Evolutionary conservation across 2,888 invertebrate genomes (phyloP).

Genomic region (Eupelmus urozonus): DNA sequence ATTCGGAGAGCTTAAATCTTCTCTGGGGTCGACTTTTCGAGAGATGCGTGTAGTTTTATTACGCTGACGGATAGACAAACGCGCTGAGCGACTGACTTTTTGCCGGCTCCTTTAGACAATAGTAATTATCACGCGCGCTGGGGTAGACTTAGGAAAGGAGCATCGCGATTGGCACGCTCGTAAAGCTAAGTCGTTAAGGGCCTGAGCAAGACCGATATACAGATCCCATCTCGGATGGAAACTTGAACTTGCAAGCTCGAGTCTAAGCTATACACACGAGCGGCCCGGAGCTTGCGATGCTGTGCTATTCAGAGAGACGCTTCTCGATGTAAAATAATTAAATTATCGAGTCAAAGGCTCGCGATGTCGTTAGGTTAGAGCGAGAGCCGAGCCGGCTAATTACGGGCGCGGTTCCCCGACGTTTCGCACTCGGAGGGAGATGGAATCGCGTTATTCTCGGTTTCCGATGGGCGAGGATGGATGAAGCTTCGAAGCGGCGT

Average conservation of each 20-base stretch:
- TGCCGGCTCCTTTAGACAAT: too few relatives aligned
- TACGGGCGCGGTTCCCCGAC: conserved; percentile 30
- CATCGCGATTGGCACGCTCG: background rate
- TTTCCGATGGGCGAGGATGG: too few relatives aligned
- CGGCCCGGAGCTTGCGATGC: background rate
- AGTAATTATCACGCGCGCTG: too few relatives aligned
- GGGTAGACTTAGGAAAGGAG: too few relatives aligned
- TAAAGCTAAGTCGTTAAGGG: background rate
- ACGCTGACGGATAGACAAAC: too few relatives aligned
- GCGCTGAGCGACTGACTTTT: too few relatives aligned
- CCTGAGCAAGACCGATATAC: background rate
- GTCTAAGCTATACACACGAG: background rate
- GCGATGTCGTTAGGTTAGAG: conserved; percentile 70
- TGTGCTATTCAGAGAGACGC: conserved; percentile 11
- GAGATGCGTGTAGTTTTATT: too few relatives aligned
- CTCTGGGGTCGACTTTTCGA: too few relatives aligned
- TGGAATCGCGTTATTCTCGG: background rate
- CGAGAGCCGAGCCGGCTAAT: conserved; percentile 58
- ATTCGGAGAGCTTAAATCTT: background rate
- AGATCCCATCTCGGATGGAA: conserved; percentile 8
- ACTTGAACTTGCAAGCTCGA: background rate
- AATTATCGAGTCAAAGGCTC: conserved; percentile 72
- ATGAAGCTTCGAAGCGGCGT: too few relatives aligned
- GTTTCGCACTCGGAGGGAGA: background rate
- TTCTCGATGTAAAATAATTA: conserved; percentile 70